phyloP scores from a whole-genome alignment of 2,888 invertebrate species.

The Punctoribates punctum region DNA sequence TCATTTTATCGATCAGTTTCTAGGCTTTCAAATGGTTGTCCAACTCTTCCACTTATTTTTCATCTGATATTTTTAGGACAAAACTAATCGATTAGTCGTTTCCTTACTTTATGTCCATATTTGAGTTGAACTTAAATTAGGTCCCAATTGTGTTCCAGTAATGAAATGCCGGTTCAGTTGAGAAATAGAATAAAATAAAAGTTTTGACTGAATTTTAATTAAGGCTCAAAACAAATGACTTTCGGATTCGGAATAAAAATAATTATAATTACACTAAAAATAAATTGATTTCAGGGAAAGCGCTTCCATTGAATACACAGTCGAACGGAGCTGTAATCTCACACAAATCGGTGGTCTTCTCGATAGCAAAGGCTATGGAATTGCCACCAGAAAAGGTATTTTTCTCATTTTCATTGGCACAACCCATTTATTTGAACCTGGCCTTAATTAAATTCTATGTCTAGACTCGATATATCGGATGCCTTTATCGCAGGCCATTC shows the following conservation, averaged over 20 bases:
- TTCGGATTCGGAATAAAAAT: background rate
- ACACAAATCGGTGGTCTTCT: conserved; percentile 59
- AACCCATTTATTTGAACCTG: background rate
- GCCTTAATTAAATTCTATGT: background rate
- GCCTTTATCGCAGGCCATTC: conserved; percentile 74
- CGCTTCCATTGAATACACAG: conserved; percentile 57
- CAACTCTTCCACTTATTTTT: background rate
- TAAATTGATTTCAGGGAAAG: conserved; percentile 51
- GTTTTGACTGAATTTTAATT: no score
- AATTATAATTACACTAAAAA: background rate
- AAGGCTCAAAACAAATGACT: background rate
- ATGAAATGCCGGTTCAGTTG: no score
- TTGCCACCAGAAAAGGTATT: conserved; percentile 50
- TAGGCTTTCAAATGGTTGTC: background rate
- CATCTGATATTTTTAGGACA: background rate
- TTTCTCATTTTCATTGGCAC: background rate
- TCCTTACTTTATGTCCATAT: background rate
- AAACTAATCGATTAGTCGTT: no score
- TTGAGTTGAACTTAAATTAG: background rate
- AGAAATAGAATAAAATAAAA: no score
- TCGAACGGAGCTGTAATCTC: conserved; percentile 56
- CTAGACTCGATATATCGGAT: conserved; percentile 87
- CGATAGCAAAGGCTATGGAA: conserved; percentile 59
- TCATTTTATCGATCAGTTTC: background rate
- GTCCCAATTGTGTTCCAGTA: no score